Evolutionary conservation across 2,888 invertebrate genomes (phyloP).

Genomic region (Ctenicera cuprea): DNA sequence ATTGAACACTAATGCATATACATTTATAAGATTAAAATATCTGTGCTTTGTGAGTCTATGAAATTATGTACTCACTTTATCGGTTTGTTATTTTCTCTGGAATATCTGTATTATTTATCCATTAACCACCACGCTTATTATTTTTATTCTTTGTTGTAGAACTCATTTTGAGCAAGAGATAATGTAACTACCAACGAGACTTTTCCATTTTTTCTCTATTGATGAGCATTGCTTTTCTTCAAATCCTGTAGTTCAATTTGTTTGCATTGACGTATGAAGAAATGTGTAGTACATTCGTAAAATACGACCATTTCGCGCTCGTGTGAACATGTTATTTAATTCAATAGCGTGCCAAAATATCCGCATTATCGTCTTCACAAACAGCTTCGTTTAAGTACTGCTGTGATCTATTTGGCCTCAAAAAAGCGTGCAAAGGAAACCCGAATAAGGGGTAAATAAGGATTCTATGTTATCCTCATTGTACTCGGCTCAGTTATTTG

Average conservation of each 20-base stretch:
- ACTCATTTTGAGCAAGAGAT: too few relatives aligned
- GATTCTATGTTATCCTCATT: conserved; percentile 30
- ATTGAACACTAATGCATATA: conserved; percentile 59
- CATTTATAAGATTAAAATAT: conserved; percentile 58
- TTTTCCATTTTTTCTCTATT: neutral
- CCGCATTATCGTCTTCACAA: conserved; percentile 30
- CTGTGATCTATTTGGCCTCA: conserved; percentile 25
- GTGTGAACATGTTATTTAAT: conserved; percentile 30
- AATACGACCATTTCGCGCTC: conserved; percentile 7
- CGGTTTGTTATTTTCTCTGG: conserved; percentile 30
- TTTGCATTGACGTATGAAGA: conserved; percentile 8
- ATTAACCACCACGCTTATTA: conserved; percentile 11
- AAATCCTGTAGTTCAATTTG: neutral
- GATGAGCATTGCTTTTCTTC: neutral
- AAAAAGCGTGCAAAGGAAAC: conserved; percentile 27
- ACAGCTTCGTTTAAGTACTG: conserved; percentile 23
- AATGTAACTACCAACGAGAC: neutral
- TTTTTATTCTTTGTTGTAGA: neutral
- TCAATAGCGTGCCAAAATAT: conserved; percentile 26
- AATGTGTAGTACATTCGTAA: conserved; percentile 8
- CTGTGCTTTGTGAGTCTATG: conserved; percentile 45
- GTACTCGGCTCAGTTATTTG: conserved; percentile 33
- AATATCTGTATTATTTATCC: conserved; percentile 40
- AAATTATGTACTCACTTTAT: conserved; percentile 43
- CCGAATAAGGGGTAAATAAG: conserved; percentile 34